Conservation (phyloP, 2,113 vertebrate species). For the Acanthochromis polyacanthus region DNA sequence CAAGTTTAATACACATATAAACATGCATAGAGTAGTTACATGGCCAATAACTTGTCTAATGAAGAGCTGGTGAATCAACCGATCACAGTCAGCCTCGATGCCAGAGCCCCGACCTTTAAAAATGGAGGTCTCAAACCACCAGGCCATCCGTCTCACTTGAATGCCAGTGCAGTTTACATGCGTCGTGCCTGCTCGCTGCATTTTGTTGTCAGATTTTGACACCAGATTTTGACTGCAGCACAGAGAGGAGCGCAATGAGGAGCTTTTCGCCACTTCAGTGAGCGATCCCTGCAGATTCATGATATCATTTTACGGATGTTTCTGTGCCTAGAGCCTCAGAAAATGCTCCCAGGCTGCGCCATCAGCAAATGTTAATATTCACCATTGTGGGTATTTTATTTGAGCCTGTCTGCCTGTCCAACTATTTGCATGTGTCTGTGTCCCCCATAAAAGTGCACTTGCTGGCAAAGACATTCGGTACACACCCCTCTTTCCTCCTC, state of each 20-base stretch:
- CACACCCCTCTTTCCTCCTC: background rate
- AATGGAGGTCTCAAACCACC: conserved; percentile 30
- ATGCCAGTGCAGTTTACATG: conserved; percentile 18
- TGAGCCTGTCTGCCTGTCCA: background rate
- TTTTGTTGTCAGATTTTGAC: conserved; percentile 23
- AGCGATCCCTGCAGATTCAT: conserved; percentile 47
- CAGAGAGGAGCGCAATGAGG: conserved; percentile 16
- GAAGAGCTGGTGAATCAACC: conserved; percentile 12
- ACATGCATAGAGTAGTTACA: background rate
- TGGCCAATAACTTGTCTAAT: conserved; percentile 10
- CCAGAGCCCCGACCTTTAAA: conserved; percentile 37
- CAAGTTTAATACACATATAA: background rate
- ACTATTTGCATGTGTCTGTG: background rate
- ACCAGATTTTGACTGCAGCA: conserved; percentile 29
- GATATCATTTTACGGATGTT: conserved; percentile 49
- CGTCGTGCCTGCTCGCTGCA: background rate
- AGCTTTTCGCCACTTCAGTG: conserved; percentile 55
- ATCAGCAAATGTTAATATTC: conserved; percentile 50
- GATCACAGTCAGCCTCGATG: conserved; percentile 3
- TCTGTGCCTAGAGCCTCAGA: conserved; percentile 36
- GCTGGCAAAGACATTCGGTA: conserved; percentile 27
- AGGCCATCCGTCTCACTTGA: background rate
- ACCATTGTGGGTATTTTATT: conserved; percentile 37
- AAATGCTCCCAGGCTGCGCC: conserved; percentile 36
- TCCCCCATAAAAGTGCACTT: background rate